A percentile compares a stretch with the other conserved stretches of the same genome.
Conservation (phyloP, 2,888 invertebrate genomes). For the Meloe dianella region DNA sequence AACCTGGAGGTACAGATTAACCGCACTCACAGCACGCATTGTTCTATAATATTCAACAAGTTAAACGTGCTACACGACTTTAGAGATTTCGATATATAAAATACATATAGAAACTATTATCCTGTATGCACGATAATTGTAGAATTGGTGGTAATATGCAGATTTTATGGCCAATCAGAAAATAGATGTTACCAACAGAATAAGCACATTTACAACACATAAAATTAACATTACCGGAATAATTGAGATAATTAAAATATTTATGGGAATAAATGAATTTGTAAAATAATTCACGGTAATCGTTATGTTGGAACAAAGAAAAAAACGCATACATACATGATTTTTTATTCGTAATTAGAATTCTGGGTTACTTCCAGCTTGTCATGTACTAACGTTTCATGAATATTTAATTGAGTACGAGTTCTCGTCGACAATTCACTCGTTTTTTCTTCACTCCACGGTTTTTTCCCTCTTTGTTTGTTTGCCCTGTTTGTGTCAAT, state of each 20-base stretch:
- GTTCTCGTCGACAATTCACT: neutral
- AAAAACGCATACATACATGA: neutral
- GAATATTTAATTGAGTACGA: slow-evolving; percentile 3
- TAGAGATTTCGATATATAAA: slow-evolving; percentile 19
- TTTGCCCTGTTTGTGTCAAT: neutral
- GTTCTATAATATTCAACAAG: slow-evolving; percentile 34
- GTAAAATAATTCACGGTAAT: neutral
- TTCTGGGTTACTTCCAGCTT: slow-evolving; percentile 2
- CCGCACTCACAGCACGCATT: slow-evolving; percentile 32
- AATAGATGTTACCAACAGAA: slow-evolving; percentile 15
- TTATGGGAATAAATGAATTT: slow-evolving; percentile 7
- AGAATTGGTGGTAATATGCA: neutral
- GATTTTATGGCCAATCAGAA: slow-evolving; percentile 19
- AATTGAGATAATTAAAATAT: slow-evolving; percentile 22
- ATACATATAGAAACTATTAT: neutral
- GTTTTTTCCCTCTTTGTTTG: neutral
- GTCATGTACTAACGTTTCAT: slow-evolving; percentile 1
- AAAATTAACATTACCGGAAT: slow-evolving; percentile 19
- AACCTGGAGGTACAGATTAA: slow-evolving; percentile 32
- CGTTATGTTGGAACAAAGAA: neutral
- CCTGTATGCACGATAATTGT: neutral
- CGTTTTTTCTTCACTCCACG: neutral
- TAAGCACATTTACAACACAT: slow-evolving; percentile 14
- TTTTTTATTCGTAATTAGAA: slow-evolving; percentile 3
- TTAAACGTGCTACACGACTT: slow-evolving; percentile 26